Evolutionary conservation across 1,140 invertebrate genomes (phyloP).

Genomic region (Heliconius hewitsoni): DNA sequence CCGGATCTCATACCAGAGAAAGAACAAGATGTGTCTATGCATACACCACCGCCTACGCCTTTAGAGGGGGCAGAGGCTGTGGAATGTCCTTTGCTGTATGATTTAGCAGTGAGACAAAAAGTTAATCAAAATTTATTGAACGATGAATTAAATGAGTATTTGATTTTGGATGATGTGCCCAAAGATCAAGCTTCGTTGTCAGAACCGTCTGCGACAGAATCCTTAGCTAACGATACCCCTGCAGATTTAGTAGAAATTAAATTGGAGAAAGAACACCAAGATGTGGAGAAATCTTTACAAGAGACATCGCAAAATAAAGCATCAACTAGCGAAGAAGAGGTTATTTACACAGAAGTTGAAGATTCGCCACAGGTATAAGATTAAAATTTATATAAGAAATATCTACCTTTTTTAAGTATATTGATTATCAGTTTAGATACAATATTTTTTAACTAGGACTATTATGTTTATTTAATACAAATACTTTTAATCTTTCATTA

Average conservation of each 20-base stretch:
- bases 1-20: slow-evolving; percentile 55
- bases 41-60: slow-evolving; percentile 54
- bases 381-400: background rate
- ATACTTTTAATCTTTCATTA: background rate
- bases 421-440: no score
- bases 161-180: slow-evolving; percentile 65
- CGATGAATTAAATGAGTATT: slow-evolving; percentile 64
- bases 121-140: slow-evolving; percentile 44
- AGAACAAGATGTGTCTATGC: slow-evolving; percentile 47
- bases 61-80: slow-evolving; percentile 36
- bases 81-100: slow-evolving; percentile 48
- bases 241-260: slow-evolving; percentile 24
- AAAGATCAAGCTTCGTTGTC: slow-evolving; percentile 56
- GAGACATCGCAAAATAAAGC: slow-evolving; percentile 81
- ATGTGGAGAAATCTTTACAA: slow-evolving; percentile 4
- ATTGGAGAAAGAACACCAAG: slow-evolving; percentile 16
- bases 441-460: no score
- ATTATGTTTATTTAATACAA: background rate
- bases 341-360: slow-evolving; percentile 86
- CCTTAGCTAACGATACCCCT: slow-evolving; percentile 40
- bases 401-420: background rate
- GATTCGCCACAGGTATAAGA: slow-evolving; percentile 76
- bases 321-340: slow-evolving; percentile 84
- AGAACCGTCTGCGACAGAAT: slow-evolving; percentile 57
- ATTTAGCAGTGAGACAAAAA: slow-evolving; percentile 44